Conservation (phyloP, 2,797 vertebrate species). For the Chromobotia macracanthus region DNA sequence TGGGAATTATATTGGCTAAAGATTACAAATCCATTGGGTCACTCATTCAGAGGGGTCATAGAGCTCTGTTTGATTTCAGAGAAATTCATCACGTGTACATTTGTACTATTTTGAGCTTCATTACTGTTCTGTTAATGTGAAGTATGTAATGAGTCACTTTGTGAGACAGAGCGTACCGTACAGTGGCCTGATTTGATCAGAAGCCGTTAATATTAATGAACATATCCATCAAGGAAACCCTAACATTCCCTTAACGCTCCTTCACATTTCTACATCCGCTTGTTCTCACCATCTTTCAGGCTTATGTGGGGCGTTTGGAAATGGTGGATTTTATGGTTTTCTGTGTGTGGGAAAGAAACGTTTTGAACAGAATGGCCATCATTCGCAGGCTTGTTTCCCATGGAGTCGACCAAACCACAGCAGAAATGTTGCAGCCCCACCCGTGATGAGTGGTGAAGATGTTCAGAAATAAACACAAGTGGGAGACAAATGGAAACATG, state of each 20-base stretch:
- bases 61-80: background rate
- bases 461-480: constrained; percentile 46
- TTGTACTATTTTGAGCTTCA: constrained; percentile 28
- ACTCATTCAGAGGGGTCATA: background rate
- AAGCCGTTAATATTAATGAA: constrained; percentile 32
- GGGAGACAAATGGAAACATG: background rate
- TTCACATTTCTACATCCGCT: constrained; percentile 11
- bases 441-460: constrained; percentile 27
- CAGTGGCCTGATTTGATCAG: constrained; percentile 16
- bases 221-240: background rate
- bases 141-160: constrained; percentile 12
- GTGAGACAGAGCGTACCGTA: constrained; percentile 3
- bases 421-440: constrained; percentile 20
- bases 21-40: background rate
- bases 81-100: background rate
- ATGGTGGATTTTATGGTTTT: constrained; percentile 7
- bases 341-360: constrained; percentile 39
- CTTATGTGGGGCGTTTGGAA: constrained; percentile 17
- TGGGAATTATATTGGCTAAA: background rate
- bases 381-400: constrained; percentile 34
- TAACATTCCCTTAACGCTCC: background rate
- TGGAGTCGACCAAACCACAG: constrained; percentile 34
- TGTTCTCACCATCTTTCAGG: background rate
- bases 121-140: constrained; percentile 24
- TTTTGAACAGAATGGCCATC: background rate